These are phyloP conservation scores for Araneus ventricosus DNA, from an alignment of 1,140 invertebrate species.

Conservation along the genomic window DNA sequence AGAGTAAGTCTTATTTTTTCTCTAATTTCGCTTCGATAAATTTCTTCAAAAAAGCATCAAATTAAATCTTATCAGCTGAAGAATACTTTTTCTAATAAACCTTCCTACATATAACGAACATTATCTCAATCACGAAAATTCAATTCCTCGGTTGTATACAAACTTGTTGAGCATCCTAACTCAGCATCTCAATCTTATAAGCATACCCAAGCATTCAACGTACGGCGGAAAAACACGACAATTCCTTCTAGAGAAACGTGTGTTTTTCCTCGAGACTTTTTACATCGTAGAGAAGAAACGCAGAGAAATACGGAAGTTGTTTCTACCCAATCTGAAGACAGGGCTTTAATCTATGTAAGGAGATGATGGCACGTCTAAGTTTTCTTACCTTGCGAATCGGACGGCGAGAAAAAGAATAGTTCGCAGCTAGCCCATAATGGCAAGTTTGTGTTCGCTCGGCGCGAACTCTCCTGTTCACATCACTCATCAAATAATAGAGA, in stretches of 20 bases:
- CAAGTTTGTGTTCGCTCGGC: conserved; percentile 45
- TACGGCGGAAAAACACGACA: too few relatives aligned
- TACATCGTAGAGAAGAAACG: too few relatives aligned
- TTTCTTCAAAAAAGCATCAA: too few relatives aligned
- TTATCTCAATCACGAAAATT: neutral
- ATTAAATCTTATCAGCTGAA: too few relatives aligned
- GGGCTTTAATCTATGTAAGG: neutral
- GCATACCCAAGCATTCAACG: neutral
- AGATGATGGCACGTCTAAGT: neutral
- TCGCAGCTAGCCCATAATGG: conserved; percentile 61
- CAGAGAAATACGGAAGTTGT: too few relatives aligned
- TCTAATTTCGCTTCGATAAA: too few relatives aligned
- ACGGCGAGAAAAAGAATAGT: neutral
- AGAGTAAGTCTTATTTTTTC: too few relatives aligned
- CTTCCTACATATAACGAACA: too few relatives aligned
- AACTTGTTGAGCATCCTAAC: neutral
- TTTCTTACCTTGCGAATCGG: neutral
- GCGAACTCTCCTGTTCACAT: conserved; percentile 70
- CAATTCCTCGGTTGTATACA: neutral
- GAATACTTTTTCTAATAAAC: too few relatives aligned
- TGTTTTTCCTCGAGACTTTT: neutral
- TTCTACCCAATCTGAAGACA: too few relatives aligned
- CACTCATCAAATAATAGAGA: conserved; percentile 70
- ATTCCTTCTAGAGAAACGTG: neutral
- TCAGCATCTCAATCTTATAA: neutral